Base-by-base conservation (phyloP, 2,797 vertebrate genomes). In the Champsocephalus gunnari region DNA sequence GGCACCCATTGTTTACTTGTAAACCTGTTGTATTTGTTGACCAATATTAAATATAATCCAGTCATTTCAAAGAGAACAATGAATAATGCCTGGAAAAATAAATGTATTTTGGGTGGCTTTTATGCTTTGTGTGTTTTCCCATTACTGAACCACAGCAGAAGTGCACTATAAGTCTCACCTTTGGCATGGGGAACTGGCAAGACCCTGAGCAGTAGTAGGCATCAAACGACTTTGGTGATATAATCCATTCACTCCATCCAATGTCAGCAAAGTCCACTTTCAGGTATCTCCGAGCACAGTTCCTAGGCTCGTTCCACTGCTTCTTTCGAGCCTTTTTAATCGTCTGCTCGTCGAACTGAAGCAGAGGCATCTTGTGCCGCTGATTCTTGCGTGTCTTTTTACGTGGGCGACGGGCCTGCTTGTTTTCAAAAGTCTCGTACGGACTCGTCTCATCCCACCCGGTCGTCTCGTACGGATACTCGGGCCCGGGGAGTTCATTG, bases 201-300 rank as follows among this genome's bases (percentile, higher is more conserved):
- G 97, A 97, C 68, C 98, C 98, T 0, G 97, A 97, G 85, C 98
- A 99, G 77, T 98, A 99, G 89, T 95, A 99, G 12, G 98, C 97
- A 0, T 99, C 98, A 0, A 99, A 99, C 3, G 97, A 97, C 82
- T 98, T 98, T 0, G 98, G 98, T 0, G 97, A 99, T 92, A 99
- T 99, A 94, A 99, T 99, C 98, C 98, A 99, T 76, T 99, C 98
- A 0, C 95, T 99, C 98, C 98, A 99, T 67, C 98, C 98, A 2
- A 99, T 98, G 87, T 99, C 98, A 0, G 98, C 98, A 59, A 99
- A 99, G 93, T 99, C 98, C 79, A 99, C 98, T 82, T 97, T 98
- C 75, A 99, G 97, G 69, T 98, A 98, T 3, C 98, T 93, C 10
- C 97, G 95, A 0, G 97, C 86, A 0, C 98, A 99, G 38, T 96